Evolutionary conservation across 1,140 invertebrate genomes (phyloP).

Genomic region (Pseudomyrmex flavicornis): DNA sequence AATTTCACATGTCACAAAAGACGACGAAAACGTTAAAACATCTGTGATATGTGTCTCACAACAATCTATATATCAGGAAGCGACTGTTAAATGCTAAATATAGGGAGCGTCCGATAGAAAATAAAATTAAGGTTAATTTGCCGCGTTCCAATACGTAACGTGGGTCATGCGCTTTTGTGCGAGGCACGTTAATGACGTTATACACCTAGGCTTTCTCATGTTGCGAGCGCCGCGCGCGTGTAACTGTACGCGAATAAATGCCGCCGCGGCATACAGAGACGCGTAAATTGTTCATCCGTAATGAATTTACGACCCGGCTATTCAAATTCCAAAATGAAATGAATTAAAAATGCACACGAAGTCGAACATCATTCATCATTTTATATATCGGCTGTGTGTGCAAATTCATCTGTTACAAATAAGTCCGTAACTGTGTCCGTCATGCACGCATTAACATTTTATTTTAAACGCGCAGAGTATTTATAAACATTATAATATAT

Average conservation of each 20-base stretch:
- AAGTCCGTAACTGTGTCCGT: conserved; percentile 4
- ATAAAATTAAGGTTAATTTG: conserved; percentile 63
- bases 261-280: not conserved
- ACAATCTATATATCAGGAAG: not conserved
- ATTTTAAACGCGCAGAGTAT: too few species aligned
- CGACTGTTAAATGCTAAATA: not conserved
- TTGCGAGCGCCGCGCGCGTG: conserved; percentile 22
- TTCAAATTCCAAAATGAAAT: conserved; percentile 38
- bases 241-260: conserved; percentile 52
- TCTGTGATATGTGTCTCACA: not conserved
- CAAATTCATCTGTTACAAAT: not conserved
- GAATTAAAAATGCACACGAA: conserved; percentile 41
- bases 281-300: conserved; percentile 44
- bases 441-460: not conserved
- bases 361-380: conserved; percentile 14
- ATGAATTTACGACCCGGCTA: conserved; percentile 39
- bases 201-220: conserved; percentile 44
- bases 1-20: too few species aligned
- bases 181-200: conserved; percentile 37
- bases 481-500: too few species aligned
- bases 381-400: conserved; percentile 5
- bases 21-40: not conserved
- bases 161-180: conserved; percentile 30
- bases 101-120: conserved; percentile 38
- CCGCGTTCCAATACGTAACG: conserved; percentile 32